Percentiles rank a stretch among this genome's conserved stretches.
Conservation (phyloP, 1,140 invertebrate genomes). For the Lepidurus apus region DNA sequence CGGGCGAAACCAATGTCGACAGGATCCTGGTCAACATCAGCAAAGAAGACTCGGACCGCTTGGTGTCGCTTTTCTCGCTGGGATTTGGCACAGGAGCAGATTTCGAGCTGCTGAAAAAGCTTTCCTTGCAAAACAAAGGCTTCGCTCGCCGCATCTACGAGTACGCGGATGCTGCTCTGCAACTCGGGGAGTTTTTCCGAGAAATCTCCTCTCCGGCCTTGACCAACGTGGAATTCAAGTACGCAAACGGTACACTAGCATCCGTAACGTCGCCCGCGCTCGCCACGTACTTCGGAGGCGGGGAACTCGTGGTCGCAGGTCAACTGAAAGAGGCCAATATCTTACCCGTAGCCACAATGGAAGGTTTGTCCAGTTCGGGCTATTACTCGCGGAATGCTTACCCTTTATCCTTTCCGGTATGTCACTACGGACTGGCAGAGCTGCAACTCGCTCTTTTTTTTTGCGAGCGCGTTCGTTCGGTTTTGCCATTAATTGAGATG, state of each 20-base stretch:
- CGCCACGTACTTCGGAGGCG: constrained; percentile 53
- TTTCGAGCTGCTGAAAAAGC: constrained; percentile 57
- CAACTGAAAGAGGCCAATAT: constrained; percentile 39
- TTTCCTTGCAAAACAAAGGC: constrained; percentile 59
- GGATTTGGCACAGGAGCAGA: constrained; percentile 68
- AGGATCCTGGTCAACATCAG: constrained; percentile 50
- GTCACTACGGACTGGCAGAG: background rate
- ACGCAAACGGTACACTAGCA: constrained; percentile 43
- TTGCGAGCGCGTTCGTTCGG: too few relatives aligned
- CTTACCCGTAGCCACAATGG: background rate
- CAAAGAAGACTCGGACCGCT: constrained; percentile 38
- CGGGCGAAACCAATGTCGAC: constrained; percentile 51
- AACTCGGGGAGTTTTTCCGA: constrained; percentile 64
- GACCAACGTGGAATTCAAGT: constrained; percentile 59
- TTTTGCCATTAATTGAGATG: too few relatives aligned
- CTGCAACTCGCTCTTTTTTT: too few relatives aligned
- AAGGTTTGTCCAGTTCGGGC: background rate
- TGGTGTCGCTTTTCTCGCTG: constrained; percentile 55
- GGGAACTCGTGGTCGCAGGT: constrained; percentile 56
- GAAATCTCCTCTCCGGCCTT: constrained; percentile 64
- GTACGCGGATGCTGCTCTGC: constrained; percentile 61
- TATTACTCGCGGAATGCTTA: background rate
- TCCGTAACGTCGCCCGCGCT: constrained; percentile 48
- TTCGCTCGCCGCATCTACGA: constrained; percentile 68
- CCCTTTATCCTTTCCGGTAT: background rate